Evolutionary conservation across 2,113 vertebrate genomes (phyloP).

Genomic region (Pseudolaguvia tuberculata): DNA sequence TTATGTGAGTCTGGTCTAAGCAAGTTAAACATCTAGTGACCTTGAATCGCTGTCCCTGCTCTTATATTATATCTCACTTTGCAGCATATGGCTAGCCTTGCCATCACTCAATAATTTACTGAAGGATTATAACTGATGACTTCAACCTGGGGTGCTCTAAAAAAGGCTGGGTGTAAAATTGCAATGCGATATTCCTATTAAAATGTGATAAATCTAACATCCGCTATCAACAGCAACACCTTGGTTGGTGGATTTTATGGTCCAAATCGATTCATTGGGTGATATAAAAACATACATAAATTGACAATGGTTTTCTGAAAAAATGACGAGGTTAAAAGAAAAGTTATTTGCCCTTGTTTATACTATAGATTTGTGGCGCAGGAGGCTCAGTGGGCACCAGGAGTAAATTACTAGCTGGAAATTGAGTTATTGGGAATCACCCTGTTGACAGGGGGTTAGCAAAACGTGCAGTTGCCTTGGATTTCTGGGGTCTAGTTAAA

Average conservation of each 20-base stretch:
- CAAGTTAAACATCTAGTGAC: constrained; percentile 33
- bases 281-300: constrained; percentile 7
- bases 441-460: constrained; percentile 50
- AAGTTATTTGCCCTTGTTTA: constrained; percentile 42
- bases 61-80: constrained; percentile 32
- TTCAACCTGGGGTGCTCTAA: not conserved
- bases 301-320: not conserved
- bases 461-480: constrained; percentile 52
- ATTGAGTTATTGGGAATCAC: constrained; percentile 51
- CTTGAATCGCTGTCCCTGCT: constrained; percentile 36
- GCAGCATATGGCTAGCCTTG: constrained; percentile 33
- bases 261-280: not conserved
- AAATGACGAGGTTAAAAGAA: constrained; percentile 31
- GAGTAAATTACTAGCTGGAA: constrained; percentile 53
- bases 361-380: constrained; percentile 39
- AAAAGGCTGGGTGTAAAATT: constrained; percentile 7
- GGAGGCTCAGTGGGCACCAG: constrained; percentile 44
- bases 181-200: constrained; percentile 17
- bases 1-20: constrained; percentile 22
- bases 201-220: constrained; percentile 19
- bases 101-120: constrained; percentile 37
- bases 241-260: constrained; percentile 16
- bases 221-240: not conserved
- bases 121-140: constrained; percentile 44
- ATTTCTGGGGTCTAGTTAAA: constrained; percentile 53